phyloP scores from a whole-genome alignment of 2,113 vertebrate genomes.

The Lepus europaeus region DNA sequence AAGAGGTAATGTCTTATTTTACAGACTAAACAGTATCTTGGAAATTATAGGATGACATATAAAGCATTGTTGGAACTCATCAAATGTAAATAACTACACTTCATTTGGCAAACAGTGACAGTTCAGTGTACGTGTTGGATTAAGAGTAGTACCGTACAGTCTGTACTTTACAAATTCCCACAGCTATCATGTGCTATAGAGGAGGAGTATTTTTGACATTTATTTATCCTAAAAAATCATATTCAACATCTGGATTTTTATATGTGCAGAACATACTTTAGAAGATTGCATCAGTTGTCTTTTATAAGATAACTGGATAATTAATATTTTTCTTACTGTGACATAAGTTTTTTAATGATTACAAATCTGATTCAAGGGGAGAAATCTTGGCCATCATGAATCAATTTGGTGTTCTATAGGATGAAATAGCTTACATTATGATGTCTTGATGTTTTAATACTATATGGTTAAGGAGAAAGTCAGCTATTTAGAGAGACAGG shows the following conservation, averaged over 20 bases:
- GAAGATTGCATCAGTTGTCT: constrained; percentile 50
- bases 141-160: constrained; percentile 1
- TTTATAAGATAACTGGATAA: constrained; percentile 28
- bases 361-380: constrained; percentile 30
- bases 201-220: constrained; percentile 46
- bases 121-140: not conserved
- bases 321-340: constrained; percentile 62
- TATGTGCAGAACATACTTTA: constrained; percentile 40
- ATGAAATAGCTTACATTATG: not conserved
- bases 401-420: constrained; percentile 5
- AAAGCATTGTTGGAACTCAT: constrained; percentile 10
- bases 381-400: not conserved
- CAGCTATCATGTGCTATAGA: constrained; percentile 43
- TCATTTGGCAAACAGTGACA: constrained; percentile 39
- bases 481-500: not conserved
- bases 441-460: not conserved
- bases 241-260: constrained; percentile 61
- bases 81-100: constrained; percentile 28
- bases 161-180: constrained; percentile 62
- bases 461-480: not conserved
- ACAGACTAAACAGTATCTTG: not conserved
- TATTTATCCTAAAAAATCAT: constrained; percentile 64
- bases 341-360: constrained; percentile 57
- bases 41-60: not conserved
- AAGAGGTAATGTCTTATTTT: constrained; percentile 29